Percentiles rank a stretch among this genome's conserved stretches.
phyloP scores from a whole-genome alignment of 2,797 vertebrate genomes.

The Macropodus opercularis region DNA sequence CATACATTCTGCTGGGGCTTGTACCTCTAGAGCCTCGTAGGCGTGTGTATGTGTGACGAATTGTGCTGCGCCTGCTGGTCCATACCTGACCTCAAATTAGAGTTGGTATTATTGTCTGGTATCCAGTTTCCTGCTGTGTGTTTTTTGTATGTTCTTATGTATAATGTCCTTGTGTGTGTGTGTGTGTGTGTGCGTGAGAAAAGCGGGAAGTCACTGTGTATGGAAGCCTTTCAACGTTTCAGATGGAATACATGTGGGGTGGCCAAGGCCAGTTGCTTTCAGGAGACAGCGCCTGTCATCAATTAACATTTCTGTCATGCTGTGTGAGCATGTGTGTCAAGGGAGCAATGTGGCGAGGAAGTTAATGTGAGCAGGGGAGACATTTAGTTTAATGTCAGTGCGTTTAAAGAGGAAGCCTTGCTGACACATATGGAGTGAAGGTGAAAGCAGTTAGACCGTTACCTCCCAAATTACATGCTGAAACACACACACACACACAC shows the following conservation, averaged over 20 bases:
- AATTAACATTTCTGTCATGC: slow-evolving; percentile 57
- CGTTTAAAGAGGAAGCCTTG: slow-evolving; percentile 43
- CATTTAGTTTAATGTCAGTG: slow-evolving; percentile 43
- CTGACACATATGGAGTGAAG: slow-evolving; percentile 57
- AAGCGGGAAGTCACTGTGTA: not conserved
- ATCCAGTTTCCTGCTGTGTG: slow-evolving; percentile 45
- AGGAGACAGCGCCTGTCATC: slow-evolving; percentile 54
- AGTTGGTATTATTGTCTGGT: slow-evolving; percentile 13
- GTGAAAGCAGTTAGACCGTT: slow-evolving; percentile 53
- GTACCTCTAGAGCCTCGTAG: slow-evolving; percentile 17
- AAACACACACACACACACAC: slow-evolving; percentile 14
- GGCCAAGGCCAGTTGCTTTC: slow-evolving; percentile 25
- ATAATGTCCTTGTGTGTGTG: not conserved
- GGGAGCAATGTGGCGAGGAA: slow-evolving; percentile 33
- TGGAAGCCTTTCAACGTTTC: slow-evolving; percentile 40
- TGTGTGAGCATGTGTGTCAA: slow-evolving; percentile 17
- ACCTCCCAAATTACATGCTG: slow-evolving; percentile 14
- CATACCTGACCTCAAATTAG: slow-evolving; percentile 44
- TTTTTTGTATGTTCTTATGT: slow-evolving; percentile 35
- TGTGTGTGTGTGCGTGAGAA: slow-evolving; percentile 4
- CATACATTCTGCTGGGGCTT: slow-evolving; percentile 22
- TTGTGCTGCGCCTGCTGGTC: slow-evolving; percentile 7
- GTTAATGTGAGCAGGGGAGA: slow-evolving; percentile 38
- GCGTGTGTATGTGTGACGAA: slow-evolving; percentile 4
- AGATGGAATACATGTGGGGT: slow-evolving; percentile 49